Conservation (phyloP, 2,113 vertebrate genomes). For the Mastomys natalensis region DNA sequence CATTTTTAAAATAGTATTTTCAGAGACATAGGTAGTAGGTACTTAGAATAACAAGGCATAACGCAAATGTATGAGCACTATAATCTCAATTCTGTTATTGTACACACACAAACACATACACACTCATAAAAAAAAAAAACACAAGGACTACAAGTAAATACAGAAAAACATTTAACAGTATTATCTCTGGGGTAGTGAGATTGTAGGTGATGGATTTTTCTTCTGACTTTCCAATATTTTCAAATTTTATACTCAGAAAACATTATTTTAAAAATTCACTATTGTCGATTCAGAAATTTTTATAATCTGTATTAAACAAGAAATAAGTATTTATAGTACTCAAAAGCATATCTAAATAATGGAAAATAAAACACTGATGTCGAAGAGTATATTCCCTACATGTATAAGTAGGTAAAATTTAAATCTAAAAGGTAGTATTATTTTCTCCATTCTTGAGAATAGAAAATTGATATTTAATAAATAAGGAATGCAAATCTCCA, state of each 20-base stretch:
- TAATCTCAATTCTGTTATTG: constrained; percentile 68
- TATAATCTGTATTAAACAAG: constrained; percentile 66
- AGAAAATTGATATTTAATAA: constrained; percentile 76
- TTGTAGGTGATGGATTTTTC: constrained; percentile 52
- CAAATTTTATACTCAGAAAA: constrained; percentile 74
- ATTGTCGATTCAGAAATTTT: constrained; percentile 67
- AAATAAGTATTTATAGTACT: constrained; percentile 71
- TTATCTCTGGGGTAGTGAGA: constrained; percentile 69
- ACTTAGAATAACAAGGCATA: constrained; percentile 53
- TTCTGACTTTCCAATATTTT: constrained; percentile 65
- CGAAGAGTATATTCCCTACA: constrained; percentile 64
- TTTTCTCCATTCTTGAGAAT: constrained; percentile 68
- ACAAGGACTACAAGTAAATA: constrained; percentile 73
- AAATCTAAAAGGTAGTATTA: constrained; percentile 71
- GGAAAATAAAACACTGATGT: constrained; percentile 64
- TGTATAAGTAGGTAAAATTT: constrained; percentile 51
- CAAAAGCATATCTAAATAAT: constrained; percentile 67
- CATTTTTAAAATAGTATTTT: constrained; percentile 67
- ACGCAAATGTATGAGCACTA: constrained; percentile 58
- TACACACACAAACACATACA: constrained; percentile 61
- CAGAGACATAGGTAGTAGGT: constrained; percentile 57
- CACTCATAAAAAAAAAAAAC: constrained; percentile 59
- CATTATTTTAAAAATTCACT: constrained; percentile 71
- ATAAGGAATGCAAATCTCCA: constrained; percentile 75
- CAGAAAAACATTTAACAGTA: constrained; percentile 71